Evolutionary conservation across 1,140 invertebrate genomes (phyloP), one percentile per base, ranked within the genome.

Genomic region (Cherax quadricarinatus): DNA sequence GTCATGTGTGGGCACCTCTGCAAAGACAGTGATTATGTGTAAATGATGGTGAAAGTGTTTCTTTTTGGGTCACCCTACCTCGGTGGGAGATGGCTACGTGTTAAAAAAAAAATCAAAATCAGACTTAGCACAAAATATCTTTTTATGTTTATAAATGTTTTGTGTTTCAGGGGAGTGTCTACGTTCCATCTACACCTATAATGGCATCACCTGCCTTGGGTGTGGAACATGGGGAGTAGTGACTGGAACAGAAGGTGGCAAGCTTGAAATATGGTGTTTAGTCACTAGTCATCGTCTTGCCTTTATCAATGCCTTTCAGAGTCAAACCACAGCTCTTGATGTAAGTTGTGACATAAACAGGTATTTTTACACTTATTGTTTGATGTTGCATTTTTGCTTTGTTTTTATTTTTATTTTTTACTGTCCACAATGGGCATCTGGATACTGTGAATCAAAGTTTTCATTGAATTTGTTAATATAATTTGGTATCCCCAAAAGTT

Each of bases 191-290:
- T 91, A 91, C 30, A 91, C 89, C 0, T 91, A 91, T 66, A 91
- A 91, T 86, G 89, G 89, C 30, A 91, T 91, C 53, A 91, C 89
- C 5, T 75, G 49, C n/a, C 53, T 91, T 16, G 21, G 53, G 1
- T 91, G 89, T 86, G 89, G 70, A 53, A 62, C 21, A 24, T 91
- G 89, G 89, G 89, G 89, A 41, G 70, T 86, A 30, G 83, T 86
- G 16, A 85, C 89, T 10, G 89, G 89, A 41, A 91, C 89, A 49
- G 89, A 91, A 60, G 89, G 89, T 21, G 89, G 89, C 18, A 75
- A 78, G 70, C 70, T 91, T 5, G 89, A 91, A 30, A 18, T 91
- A 0, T 91, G 89, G 89, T 86, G 81, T 60, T 6, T 91, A 12
- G 57, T 24, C 12, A 75, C 3, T 21, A 57, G 73, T 21, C 82